phyloP scores from a whole-genome alignment of 2,113 vertebrate genomes.

The Xenopus laevis region DNA sequence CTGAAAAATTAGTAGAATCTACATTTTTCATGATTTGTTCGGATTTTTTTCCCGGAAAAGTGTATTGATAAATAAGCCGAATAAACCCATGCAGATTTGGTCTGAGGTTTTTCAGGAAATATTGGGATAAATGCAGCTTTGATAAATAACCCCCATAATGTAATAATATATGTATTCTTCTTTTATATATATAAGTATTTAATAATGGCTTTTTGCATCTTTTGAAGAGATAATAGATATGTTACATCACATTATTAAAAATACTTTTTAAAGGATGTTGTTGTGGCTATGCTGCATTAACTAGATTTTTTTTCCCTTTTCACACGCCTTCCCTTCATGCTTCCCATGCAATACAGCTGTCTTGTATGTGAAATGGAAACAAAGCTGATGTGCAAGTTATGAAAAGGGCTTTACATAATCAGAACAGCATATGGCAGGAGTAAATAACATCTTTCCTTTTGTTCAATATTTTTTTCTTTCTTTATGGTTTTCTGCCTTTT shows the following conservation, averaged over 20 bases:
- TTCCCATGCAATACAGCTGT: constrained; percentile 49
- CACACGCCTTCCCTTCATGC: constrained; percentile 21
- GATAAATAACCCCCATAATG: too few species aligned
- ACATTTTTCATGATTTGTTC: too few species aligned
- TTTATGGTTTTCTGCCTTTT: constrained; percentile 74
- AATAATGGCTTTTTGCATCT: not conserved
- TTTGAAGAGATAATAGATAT: not conserved
- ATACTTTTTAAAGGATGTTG: constrained; percentile 7
- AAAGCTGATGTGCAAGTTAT: constrained; percentile 62
- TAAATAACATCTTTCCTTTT: constrained; percentile 71
- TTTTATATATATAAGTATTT: too few species aligned
- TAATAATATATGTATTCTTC: too few species aligned
- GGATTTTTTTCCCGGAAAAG: too few species aligned
- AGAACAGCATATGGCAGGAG: constrained; percentile 64
- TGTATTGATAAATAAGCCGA: too few species aligned
- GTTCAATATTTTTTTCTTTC: constrained; percentile 61
- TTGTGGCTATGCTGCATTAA: constrained; percentile 30
- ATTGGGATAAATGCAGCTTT: too few species aligned
- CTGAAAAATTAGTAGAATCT: too few species aligned
- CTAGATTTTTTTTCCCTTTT: constrained; percentile 27
- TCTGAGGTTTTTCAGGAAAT: too few species aligned
- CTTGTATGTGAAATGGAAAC: constrained; percentile 56
- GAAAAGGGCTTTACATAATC: constrained; percentile 58
- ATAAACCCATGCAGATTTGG: too few species aligned
- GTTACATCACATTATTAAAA: not conserved